Base-by-base conservation (phyloP, 2,888 invertebrate species). In the Drymonia ruficornis region DNA sequence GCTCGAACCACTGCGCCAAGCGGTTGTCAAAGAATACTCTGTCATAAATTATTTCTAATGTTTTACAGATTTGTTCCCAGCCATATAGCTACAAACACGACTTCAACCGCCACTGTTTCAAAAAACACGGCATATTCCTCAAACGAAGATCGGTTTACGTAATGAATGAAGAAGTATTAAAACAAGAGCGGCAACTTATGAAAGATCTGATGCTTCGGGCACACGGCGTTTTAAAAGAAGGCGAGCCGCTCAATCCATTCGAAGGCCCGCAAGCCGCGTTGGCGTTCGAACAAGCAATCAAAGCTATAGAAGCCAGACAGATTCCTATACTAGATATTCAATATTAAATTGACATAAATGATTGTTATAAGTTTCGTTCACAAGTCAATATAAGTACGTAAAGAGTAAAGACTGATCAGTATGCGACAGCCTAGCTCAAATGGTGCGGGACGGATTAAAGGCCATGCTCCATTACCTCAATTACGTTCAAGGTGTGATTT, bases 71-170 rank as follows among this genome's bases (percentile, higher is more conserved):
- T 29, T 90, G 89, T 63, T 81, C 82, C 0, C 89, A 87, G 58
- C 86, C 89, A 3, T 90, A 89, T 67, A 88, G 89, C 56, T 89
- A 89, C 67, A 89, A 87, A 61, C 80, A 79, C 55, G 89, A 89
- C 60, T 89, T 89, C 62, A 87, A 84, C 51, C 73, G 85, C 2
- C 89, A 90, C 56, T 90, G 89, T 65, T 70, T 87, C 1, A 90
- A 89, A 52, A 89, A 86, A 57, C 89, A 90, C 52, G 89, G 88
- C 1, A 76, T 89, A 1, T 81, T 84, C 53, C 61, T 89, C 11
- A 84, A 87, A 61, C 72, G 81, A 43, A 76, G 89, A 64, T 56
- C 73, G 0, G 77, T 89, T 1, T 52, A 65, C 40, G 72, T 87
- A 2, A 82, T 90, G 88, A 89, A 86, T 49, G 84, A 85, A 58